phyloP scores from a whole-genome alignment of 2,888 invertebrate genomes.

The Harmothoe impar region DNA sequence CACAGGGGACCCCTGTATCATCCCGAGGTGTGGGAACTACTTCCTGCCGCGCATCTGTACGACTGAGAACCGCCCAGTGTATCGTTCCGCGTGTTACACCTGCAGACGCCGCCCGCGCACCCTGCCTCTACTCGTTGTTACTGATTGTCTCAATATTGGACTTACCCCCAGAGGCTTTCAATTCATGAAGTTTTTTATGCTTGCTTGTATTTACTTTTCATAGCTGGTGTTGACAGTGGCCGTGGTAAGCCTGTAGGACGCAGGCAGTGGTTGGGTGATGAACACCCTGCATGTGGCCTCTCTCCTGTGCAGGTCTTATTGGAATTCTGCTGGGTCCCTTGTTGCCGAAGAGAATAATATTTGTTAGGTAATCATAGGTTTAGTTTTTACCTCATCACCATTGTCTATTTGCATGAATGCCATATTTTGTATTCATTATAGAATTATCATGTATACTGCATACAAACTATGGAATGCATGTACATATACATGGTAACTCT shows the following conservation, averaged over 20 bases:
- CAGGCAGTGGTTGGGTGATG: not conserved
- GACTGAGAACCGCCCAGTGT: not conserved
- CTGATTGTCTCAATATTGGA: constrained; percentile 21
- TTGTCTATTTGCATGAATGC: not conserved
- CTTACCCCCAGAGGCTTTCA: not conserved
- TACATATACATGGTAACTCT: too few species aligned
- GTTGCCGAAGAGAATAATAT: not conserved
- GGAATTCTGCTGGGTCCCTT: not conserved
- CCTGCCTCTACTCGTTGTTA: not conserved
- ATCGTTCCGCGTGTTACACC: not conserved
- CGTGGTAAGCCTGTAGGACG: not conserved
- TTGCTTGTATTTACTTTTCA: constrained; percentile 20
- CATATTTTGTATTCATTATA: not conserved
- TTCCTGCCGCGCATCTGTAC: not conserved
- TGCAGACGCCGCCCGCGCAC: not conserved
- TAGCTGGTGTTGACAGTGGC: not conserved
- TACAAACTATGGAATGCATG: too few species aligned
- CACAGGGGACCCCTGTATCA: too few species aligned
- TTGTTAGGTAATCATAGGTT: constrained; percentile 4
- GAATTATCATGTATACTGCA: too few species aligned
- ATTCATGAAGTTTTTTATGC: not conserved
- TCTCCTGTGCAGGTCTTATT: not conserved
- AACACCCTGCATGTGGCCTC: not conserved
- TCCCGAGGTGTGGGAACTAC: not conserved
- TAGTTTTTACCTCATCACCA: not conserved